These are phyloP conservation scores for Cryptomyrus ogoouensis DNA, from an alignment of 2,113 vertebrate species.

Conservation along the genomic window DNA sequence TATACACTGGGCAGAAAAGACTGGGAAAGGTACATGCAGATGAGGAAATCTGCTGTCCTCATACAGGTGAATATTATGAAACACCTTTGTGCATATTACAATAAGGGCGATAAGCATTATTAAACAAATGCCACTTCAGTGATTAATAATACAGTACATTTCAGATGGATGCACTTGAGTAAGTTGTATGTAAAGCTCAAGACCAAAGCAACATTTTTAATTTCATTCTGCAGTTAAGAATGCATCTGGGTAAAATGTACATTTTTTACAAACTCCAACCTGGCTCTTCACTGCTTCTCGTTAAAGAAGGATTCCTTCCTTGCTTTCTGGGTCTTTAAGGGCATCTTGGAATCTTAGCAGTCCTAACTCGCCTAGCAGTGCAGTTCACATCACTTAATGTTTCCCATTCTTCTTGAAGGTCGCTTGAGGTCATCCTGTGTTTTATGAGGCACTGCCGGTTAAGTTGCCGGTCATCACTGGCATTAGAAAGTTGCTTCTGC, in stretches of 20 bases:
- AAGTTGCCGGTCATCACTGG: background rate
- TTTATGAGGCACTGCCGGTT: background rate
- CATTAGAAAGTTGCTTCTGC: background rate
- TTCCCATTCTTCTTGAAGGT: background rate
- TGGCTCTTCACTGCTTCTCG: background rate
- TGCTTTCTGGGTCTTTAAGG: background rate
- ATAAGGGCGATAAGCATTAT: background rate
- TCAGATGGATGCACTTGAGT: background rate
- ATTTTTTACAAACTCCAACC: background rate
- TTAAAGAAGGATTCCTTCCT: background rate
- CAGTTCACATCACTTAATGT: background rate
- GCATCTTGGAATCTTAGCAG: background rate
- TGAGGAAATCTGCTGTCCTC: constrained; percentile 41
- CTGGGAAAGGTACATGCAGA: constrained; percentile 35
- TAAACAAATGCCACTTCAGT: background rate
- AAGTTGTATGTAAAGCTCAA: background rate
- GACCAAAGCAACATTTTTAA: background rate
- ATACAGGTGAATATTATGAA: constrained; percentile 50
- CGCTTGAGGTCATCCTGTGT: background rate
- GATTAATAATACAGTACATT: background rate
- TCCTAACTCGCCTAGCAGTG: background rate
- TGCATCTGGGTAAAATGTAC: background rate
- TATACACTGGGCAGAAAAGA: constrained; percentile 39
- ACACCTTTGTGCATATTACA: background rate
- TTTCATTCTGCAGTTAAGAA: background rate